phyloP scores from a whole-genome alignment of 2,113 vertebrate genomes.

The Menura novaehollandiae region DNA sequence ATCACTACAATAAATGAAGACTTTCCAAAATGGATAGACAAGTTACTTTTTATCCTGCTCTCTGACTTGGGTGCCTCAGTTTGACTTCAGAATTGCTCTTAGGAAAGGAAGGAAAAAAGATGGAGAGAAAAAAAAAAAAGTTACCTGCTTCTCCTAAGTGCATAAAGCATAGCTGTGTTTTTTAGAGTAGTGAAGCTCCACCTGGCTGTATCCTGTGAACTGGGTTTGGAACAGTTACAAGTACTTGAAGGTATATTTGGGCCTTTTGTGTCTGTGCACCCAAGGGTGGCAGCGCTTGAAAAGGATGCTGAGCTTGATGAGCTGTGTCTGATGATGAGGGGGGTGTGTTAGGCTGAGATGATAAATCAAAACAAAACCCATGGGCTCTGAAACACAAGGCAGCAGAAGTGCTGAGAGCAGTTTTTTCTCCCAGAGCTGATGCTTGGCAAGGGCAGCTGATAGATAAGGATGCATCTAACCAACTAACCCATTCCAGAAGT shows the following conservation, averaged over 20 bases:
- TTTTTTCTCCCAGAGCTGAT: neutral
- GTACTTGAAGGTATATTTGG: neutral
- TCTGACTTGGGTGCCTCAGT: neutral
- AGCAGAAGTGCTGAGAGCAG: neutral
- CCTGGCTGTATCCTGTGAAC: neutral
- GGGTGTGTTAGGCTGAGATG: no score
- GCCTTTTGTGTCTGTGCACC: neutral
- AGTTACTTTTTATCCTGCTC: slow-evolving; percentile 27
- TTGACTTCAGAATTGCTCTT: neutral
- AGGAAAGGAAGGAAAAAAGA: no score
- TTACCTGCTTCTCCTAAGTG: neutral
- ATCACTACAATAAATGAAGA: slow-evolving; percentile 54
- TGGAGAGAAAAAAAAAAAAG: neutral
- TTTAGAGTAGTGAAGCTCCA: neutral
- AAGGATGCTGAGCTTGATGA: fast-evolving
- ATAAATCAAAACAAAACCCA: neutral
- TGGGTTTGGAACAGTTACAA: neutral
- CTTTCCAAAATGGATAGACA: slow-evolving; percentile 53
- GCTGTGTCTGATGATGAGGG: neutral
- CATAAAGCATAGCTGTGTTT: neutral
- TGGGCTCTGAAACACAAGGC: neutral
- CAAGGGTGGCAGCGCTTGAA: neutral
- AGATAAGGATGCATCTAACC: neutral
- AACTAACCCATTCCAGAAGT: neutral
- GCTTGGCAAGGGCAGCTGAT: neutral